Percentiles rank a stretch among this genome's conserved stretches.
phyloP scores from a whole-genome alignment of 2,888 invertebrate species.

The Yponomeuta cagnagella region DNA sequence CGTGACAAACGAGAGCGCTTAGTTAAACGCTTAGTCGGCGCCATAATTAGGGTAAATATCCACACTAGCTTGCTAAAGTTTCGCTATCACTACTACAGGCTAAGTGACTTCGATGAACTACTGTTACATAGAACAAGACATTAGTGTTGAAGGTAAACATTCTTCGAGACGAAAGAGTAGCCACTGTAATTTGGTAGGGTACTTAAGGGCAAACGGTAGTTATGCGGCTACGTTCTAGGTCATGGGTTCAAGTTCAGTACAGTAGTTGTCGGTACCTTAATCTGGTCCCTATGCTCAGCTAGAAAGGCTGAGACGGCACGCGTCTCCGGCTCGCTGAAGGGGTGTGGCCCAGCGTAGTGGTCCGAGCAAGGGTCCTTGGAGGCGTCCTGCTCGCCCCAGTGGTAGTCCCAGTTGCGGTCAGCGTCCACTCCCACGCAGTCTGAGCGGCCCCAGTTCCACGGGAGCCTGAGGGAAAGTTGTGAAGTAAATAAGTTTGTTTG shows the following conservation, averaged over 20 bases:
- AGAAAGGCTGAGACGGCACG: constrained; percentile 79
- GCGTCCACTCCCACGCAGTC: constrained; percentile 85
- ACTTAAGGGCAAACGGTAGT: no score
- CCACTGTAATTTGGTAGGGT: no score
- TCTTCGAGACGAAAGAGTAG: no score
- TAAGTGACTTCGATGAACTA: no score
- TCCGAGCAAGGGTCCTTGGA: constrained; percentile 84
- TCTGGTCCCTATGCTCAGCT: constrained; percentile 74
- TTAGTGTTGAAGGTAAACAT: no score
- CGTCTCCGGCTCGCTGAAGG: constrained; percentile 88
- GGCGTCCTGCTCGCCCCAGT: constrained; percentile 82
- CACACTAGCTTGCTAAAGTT: no score
- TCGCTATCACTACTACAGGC: no score
- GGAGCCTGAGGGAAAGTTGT: constrained; percentile 49
- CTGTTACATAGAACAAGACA: no score
- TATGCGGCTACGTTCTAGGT: no score
- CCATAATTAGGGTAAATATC: no score
- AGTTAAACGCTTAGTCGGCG: neutral
- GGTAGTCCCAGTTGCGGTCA: constrained; percentile 86
- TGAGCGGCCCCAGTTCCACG: constrained; percentile 75
- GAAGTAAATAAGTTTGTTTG: neutral
- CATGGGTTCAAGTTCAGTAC: no score
- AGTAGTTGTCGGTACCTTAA: constrained; percentile 61
- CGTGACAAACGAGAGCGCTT: neutral
- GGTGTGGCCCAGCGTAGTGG: constrained; percentile 81